Evolutionary conservation across 2,888 invertebrate species (phyloP), one percentile per base, ranked within the genome.

Genomic region (Oeneis ivallda): DNA sequence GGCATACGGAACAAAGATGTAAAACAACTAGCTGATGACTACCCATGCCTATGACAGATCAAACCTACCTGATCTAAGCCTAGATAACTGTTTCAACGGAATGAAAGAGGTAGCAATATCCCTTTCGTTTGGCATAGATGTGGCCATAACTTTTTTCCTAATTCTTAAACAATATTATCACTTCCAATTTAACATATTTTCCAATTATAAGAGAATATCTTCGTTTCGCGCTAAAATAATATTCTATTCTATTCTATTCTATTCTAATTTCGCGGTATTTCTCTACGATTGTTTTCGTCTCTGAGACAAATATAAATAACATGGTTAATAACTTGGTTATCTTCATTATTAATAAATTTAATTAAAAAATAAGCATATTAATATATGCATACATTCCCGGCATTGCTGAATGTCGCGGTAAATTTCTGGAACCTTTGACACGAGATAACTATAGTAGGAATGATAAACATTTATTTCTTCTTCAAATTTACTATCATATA

Each of bases 381-480:
- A 32, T 62, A 69, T 71, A 72, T 74, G 70, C 70, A 69, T 26
- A 65, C 62, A 73, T 63, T 67, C 70, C 53, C 70, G 62, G 67
- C 45, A 45, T 17, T 56, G 17, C 45, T 63, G 54, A 45, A 62
- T 57, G 41, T 58, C 57, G 50, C 17, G 7, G 4, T 50, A 17
- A 17, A 39, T 41, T 39, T 19, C 49, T 60, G 47, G 19, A 37
- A 60, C 49, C 60, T 60, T 19, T 60, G 60, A 60, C 60, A 39
- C 60, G 13, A 60, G 49, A 60, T 60, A 49, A 39, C n/a, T n/a
- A n/a, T n/a, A n/a, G n/a, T n/a, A 15, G 34, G 15, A 34, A 10
- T 19, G 45, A 60, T 60, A 60, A 50, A 37, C 60, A 11, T 37
- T 39, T 41, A 41, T 56, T 41, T 41, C 17, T 41, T 56, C 56